phyloP scores from a whole-genome alignment of 2,113 vertebrate genomes.

The Tragulus kanchil region DNA sequence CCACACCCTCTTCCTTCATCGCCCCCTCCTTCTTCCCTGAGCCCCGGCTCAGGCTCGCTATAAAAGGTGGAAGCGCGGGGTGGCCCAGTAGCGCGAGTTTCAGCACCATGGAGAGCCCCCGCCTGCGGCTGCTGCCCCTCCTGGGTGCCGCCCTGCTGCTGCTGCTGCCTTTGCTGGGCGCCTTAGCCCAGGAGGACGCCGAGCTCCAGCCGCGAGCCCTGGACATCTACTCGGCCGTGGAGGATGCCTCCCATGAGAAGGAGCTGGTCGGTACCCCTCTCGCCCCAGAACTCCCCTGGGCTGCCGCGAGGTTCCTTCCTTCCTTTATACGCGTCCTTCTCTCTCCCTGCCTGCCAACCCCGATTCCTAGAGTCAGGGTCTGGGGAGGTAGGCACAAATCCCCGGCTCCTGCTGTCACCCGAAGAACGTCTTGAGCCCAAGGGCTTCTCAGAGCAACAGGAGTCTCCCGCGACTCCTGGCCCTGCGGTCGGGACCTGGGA shows the following conservation, averaged over 20 bases:
- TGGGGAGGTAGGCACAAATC: neutral
- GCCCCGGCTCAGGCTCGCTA: slow-evolving; percentile 34
- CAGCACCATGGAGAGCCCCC: slow-evolving; percentile 90
- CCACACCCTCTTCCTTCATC: slow-evolving; percentile 62
- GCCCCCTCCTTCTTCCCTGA: slow-evolving; percentile 69
- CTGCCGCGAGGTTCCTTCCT: neutral
- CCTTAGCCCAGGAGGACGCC: slow-evolving; percentile 82
- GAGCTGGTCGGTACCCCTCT: slow-evolving; percentile 86
- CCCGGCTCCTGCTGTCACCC: neutral
- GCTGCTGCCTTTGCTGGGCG: slow-evolving; percentile 79
- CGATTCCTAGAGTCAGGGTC: neutral
- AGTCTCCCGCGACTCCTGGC: neutral
- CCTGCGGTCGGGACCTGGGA: neutral
- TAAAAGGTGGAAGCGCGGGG: slow-evolving; percentile 75
- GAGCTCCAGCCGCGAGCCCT: slow-evolving; percentile 84
- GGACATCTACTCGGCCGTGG: slow-evolving; percentile 83
- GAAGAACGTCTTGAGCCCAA: neutral
- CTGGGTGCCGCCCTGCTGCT: slow-evolving; percentile 85
- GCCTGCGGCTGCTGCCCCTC: slow-evolving; percentile 82
- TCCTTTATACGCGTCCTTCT: neutral
- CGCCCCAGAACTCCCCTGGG: neutral
- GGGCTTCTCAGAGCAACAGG: neutral
- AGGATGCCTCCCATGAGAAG: slow-evolving; percentile 88
- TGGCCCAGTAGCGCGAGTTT: neutral
- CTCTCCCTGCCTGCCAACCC: neutral